A percentile compares a stretch with the other conserved stretches of the same genome.
These are phyloP conservation scores for Dicranocentrus wangi DNA, from an alignment of 2,888 invertebrate species.

Conservation along the genomic window DNA sequence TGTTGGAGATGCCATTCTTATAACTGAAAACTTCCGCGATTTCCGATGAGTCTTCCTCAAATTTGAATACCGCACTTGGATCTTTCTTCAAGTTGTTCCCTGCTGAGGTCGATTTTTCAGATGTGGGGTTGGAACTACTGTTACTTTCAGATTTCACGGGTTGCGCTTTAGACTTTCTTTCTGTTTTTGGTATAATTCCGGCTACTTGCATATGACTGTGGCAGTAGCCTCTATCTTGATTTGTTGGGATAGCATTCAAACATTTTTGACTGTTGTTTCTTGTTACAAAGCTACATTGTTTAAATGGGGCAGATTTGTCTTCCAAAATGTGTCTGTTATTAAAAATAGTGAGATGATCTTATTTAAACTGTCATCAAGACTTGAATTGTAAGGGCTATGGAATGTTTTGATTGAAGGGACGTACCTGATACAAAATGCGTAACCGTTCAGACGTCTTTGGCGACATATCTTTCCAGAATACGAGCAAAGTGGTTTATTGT, in stretches of 20 bases:
- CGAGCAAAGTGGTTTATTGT: slow-evolving; percentile 76
- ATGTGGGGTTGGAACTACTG: neutral
- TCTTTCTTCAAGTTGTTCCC: slow-evolving; percentile 67
- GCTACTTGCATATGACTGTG: slow-evolving; percentile 77
- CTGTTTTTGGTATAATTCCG: slow-evolving; percentile 74
- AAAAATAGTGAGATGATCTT: neutral
- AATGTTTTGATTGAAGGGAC: too few relatives aligned
- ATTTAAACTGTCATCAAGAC: too few relatives aligned
- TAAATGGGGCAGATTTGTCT: slow-evolving; percentile 77
- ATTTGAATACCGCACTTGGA: slow-evolving; percentile 74
- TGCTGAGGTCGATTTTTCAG: slow-evolving; percentile 75
- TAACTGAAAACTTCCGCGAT: slow-evolving; percentile 34
- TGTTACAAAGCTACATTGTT: slow-evolving; percentile 73
- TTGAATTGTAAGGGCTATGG: too few relatives aligned
- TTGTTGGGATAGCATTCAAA: slow-evolving; percentile 76
- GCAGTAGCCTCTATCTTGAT: slow-evolving; percentile 76
- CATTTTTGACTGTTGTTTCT: slow-evolving; percentile 74
- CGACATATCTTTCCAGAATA: slow-evolving; percentile 76
- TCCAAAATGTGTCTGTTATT: slow-evolving; percentile 77
- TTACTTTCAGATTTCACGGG: slow-evolving; percentile 68
- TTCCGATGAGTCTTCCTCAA: slow-evolving; percentile 57
- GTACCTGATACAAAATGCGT: slow-evolving; percentile 76
- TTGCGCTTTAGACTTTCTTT: slow-evolving; percentile 75
- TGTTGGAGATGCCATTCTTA: slow-evolving; percentile 36
- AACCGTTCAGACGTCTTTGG: slow-evolving; percentile 77